Evolutionary conservation across 2,113 vertebrate species (phyloP).

Genomic region (Neolamprologus devosi): DNA sequence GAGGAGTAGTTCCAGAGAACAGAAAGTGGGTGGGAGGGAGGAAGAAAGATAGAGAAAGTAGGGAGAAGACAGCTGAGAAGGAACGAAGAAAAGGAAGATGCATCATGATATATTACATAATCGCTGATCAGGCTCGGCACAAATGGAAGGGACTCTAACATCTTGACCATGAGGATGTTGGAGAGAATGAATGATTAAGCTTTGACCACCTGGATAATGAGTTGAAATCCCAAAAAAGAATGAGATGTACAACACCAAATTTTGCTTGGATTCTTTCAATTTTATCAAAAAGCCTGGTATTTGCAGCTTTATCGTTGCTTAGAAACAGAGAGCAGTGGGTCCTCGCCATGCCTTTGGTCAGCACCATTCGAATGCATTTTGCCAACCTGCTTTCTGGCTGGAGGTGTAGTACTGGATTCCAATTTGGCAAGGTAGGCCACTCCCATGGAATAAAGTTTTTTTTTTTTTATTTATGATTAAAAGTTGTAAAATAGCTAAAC

Average conservation of each 20-base stretch:
- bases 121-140: neutral
- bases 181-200: neutral
- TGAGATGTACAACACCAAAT: neutral
- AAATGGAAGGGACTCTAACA: neutral
- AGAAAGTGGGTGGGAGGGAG: neutral
- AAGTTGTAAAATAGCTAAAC: neutral
- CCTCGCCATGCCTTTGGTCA: slow-evolving; percentile 43
- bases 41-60: neutral
- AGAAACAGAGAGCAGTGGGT: neutral
- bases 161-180: neutral
- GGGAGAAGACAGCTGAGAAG: neutral
- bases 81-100: neutral
- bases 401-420: slow-evolving; percentile 56
- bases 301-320: neutral
- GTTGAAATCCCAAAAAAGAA: neutral
- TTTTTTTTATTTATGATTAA: neutral
- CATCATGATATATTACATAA: neutral
- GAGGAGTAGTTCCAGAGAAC: slow-evolving; percentile 25
- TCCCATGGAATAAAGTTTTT: neutral
- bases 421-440: slow-evolving; percentile 59
- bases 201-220: neutral
- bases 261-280: neutral
- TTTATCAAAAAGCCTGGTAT: neutral
- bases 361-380: slow-evolving; percentile 17
- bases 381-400: slow-evolving; percentile 32